Base-by-base conservation (phyloP, 2,888 invertebrate species). In the Liodrosophila aerea region DNA sequence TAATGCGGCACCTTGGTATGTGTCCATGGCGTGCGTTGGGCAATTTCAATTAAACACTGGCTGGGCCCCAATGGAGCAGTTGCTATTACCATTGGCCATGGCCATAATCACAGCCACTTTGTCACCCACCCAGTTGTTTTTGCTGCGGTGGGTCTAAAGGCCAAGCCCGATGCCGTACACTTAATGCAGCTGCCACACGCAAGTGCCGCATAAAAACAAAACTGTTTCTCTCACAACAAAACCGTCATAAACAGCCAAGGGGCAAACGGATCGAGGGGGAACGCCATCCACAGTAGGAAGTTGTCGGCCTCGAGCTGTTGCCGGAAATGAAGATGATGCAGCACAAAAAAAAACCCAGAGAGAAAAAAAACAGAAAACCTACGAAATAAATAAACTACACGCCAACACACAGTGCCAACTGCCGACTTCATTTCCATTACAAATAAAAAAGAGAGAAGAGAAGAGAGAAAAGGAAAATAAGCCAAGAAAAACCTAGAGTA, bases 321-420 rank as follows among this genome's bases (percentile, higher is more conserved):
- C 85, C 85, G 86, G 82, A 83, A 83, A 83, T 83, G 86, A 83
- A 86, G 85, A 83, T 83, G 86, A 86, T 83, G 80, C 80, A 82
- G 83, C 82, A 82, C 73, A 82, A 86, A 82, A 83, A 69, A 22
- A 22, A 22, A 22, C 2, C 22, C 22, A 4, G n/a, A n/a, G n/a
- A n/a, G n/a, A n/a, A n/a, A n/a, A n/a, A n/a, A n/a, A n/a, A n/a
- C 22, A 2, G 3, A 5, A 22, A 22, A 22, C 22, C 77, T 77
- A 76, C 59, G 64, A 84, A 84, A 77, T 84, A 78, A 81, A 85
- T 77, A 84, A 77, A 77, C 81, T 81, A 73, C 73, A 80, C 49
- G 69, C 49, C 22, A 22, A 22, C 49, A 53, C 43, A 66, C 43
- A 53, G 9, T 41, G 22, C 13, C 11, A 49, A 64, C 45, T 41